Percentiles rank a stretch among this genome's conserved stretches.
phyloP scores from a whole-genome alignment of 2,797 vertebrate species.

The Microhierax caerulescens region DNA sequence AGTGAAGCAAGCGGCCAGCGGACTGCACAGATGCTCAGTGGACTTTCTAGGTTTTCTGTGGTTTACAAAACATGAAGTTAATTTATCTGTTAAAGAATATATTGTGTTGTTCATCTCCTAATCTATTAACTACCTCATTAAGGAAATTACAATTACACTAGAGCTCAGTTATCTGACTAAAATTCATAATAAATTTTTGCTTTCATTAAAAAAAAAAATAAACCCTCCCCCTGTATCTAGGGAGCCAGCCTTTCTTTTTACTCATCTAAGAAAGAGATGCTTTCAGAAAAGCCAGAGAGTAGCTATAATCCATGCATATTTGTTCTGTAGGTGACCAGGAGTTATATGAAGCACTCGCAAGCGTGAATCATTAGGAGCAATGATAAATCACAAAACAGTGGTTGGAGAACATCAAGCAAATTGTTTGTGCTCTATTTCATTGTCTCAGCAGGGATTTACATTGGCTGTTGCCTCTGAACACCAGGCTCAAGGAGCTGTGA shows the following conservation, averaged over 20 bases:
- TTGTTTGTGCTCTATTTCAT: neutral
- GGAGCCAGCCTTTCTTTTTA: neutral
- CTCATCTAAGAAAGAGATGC: neutral
- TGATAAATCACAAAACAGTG: neutral
- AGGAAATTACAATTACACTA: neutral
- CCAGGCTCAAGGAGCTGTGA: neutral
- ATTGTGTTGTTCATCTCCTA: neutral
- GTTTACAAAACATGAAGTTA: neutral
- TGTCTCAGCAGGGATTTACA: neutral
- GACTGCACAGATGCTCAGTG: neutral
- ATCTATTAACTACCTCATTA: neutral
- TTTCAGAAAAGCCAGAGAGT: neutral
- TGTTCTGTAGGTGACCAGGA: neutral
- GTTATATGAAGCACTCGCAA: neutral
- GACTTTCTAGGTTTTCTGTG: neutral
- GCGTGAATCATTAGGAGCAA: neutral
- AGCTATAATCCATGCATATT: neutral
- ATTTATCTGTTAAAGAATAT: neutral
- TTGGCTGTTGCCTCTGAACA: neutral
- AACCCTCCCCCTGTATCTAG: neutral
- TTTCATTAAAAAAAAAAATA: neutral
- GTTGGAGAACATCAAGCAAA: neutral
- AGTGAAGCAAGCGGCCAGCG: neutral
- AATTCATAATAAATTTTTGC: neutral
- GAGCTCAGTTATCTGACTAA: neutral